Conservation (phyloP, 2,888 invertebrate species). For the Athalia circularis region DNA sequence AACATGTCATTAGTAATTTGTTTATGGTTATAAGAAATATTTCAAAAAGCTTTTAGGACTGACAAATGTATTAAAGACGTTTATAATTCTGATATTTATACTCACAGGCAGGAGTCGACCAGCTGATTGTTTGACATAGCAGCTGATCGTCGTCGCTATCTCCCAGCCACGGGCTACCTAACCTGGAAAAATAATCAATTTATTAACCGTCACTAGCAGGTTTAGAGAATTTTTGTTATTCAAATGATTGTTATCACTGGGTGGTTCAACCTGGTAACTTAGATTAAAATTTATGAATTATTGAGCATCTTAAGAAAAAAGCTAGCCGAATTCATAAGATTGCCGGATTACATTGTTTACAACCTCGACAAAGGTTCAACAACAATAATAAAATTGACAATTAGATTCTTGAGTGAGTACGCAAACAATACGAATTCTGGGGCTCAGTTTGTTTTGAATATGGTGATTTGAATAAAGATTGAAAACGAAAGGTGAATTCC, state of each 20-base stretch:
- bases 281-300: too few species aligned
- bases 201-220: neutral
- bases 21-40: too few species aligned
- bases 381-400: slow-evolving; percentile 22
- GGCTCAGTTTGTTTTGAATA: neutral
- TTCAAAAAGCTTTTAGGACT: too few species aligned
- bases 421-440: neutral
- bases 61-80: neutral
- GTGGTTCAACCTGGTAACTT: too few species aligned
- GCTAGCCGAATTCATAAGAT: too few species aligned
- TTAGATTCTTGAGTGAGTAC: neutral
- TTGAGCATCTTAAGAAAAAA: too few species aligned
- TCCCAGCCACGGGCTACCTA: slow-evolving; percentile 59
- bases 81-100: slow-evolving; percentile 63
- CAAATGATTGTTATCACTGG: too few species aligned
- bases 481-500: neutral
- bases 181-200: slow-evolving; percentile 57
- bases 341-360: too few species aligned
- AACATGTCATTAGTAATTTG: too few species aligned
- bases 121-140: slow-evolving; percentile 81
- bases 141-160: slow-evolving; percentile 63
- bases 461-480: slow-evolving; percentile 17
- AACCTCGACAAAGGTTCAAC: too few species aligned
- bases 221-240: too few species aligned
- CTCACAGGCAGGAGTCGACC: slow-evolving; percentile 81